Evolutionary conservation across 2,797 vertebrate genomes (phyloP), one percentile per base, ranked within the genome.

Genomic region (Clarias fuscus): DNA sequence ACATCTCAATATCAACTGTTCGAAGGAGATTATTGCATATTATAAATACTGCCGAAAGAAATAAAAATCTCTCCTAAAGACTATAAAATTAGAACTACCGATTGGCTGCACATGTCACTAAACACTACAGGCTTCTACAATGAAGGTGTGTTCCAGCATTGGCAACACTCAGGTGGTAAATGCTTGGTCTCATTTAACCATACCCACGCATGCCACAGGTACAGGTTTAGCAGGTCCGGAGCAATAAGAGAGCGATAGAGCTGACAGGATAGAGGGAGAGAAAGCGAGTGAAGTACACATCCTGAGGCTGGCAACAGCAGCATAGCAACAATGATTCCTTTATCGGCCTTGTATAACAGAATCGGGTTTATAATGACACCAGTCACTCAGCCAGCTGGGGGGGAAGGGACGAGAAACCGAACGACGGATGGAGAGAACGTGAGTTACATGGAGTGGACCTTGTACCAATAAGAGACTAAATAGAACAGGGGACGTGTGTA

Each of bases 241-340:
- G 22, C 4, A 67, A 15, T 77, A n/a, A 62, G 56, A 80, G 81
- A 81, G 27, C 53, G 37, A 77, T 13, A 73, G 18, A 82, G 15
- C 27, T 27, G 37, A 85, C 79, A 56, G 53, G 13, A 14, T 56
- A 14, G 88, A 89, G 84, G 85, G 86, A 91, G 89, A 89, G 82
- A 83, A 86, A 90, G 89, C 86, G 91, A 90, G 56, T 40, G 82
- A 88, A 88, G 86, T 53, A 86, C 14, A 84, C 65, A 59, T 84
- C 58, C 37, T 71, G 65, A 27, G 78, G 40, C 90, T 85, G 20
- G 56, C 65, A 89, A 88, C 89, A 84, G 88, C 89, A 92, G 89
- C 84, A 85, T 85, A 86, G 89, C 93, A 94, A 95, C 95, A 96
- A 95, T 95, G 94, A 93, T 92, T 93, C 92, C 92, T 95, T 95